Conservation (phyloP, 2,113 vertebrate species). For the chimpanzee (Pan troglodytes) region NHGRI_mPanTro3-v2.1_pri NC_072413.2:89905001-89905500, state of each 20-base stretch:
- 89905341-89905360: neutral
- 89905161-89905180: constrained; percentile 17
- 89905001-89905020: neutral
- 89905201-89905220: neutral
- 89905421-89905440: too few relatives aligned
- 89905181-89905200: constrained; percentile 15
- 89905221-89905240: neutral
- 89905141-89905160: constrained; percentile 63
- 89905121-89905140: constrained; percentile 41
- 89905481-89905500: accelerated
- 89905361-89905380: neutral
- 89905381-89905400: neutral
- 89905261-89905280: neutral
- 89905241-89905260: neutral
- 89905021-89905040: neutral
- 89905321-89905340: neutral
- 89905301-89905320: neutral
- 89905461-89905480: neutral
- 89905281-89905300: neutral
- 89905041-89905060: neutral
- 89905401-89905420: neutral
- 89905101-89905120: neutral
- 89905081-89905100: neutral
- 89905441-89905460: neutral
- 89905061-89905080: neutral